Percentiles rank a stretch among this genome's conserved stretches.
Evolutionary conservation across 2,797 vertebrate genomes (phyloP).

Genomic region (Erpetoichthys calabaricus): DNA sequence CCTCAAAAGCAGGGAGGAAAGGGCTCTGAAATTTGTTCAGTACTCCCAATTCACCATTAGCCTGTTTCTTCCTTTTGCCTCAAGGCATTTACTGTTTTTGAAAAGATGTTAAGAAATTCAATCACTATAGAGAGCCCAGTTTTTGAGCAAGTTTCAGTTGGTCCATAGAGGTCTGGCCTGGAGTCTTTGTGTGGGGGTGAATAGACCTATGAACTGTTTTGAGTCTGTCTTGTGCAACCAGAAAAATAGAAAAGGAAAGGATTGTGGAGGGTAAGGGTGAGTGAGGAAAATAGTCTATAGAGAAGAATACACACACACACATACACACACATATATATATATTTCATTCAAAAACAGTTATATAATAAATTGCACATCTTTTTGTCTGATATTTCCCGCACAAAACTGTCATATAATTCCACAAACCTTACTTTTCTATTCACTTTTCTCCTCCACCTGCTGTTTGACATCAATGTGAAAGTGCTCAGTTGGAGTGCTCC

Average conservation of each 20-base stretch:
- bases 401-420: neutral
- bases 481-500: constrained; percentile 10
- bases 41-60: constrained; percentile 99
- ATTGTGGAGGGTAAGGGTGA: constrained; percentile 27
- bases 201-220: constrained; percentile 65
- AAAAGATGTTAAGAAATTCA: constrained; percentile 99
- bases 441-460: neutral
- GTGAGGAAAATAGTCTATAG: constrained; percentile 28
- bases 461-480: constrained; percentile 7
- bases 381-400: neutral
- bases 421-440: neutral
- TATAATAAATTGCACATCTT: neutral
- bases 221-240: constrained; percentile 42
- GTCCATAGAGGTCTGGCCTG: constrained; percentile 89
- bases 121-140: constrained; percentile 97
- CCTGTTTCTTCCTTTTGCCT: constrained; percentile 99
- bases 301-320: constrained; percentile 21
- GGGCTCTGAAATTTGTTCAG: constrained; percentile 99
- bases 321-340: too few relatives aligned
- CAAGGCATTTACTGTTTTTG: constrained; percentile 99
- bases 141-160: constrained; percentile 85
- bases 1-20: constrained; percentile 99
- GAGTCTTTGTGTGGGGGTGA: constrained; percentile 91
- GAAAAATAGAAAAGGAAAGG: constrained; percentile 34
- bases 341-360: constrained; percentile 11